These are phyloP conservation scores for Ormyrus pomaceus DNA, from an alignment of 2,888 invertebrate genomes.

Conservation along the genomic window DNA sequence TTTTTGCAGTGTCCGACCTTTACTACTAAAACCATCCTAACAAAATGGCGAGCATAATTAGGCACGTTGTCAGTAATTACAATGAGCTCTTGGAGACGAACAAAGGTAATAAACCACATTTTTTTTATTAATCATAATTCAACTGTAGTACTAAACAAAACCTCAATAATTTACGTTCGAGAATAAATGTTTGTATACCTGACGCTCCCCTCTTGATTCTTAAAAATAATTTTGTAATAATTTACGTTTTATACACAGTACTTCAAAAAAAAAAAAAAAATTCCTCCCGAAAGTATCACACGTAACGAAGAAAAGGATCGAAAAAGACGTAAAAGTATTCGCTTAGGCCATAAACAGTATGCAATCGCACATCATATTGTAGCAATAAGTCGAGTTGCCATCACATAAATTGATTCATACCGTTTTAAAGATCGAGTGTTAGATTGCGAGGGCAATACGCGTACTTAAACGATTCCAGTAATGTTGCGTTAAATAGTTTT, in stretches of 20 bases:
- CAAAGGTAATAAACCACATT: constrained; percentile 74
- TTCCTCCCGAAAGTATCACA: constrained; percentile 29
- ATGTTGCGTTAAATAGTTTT: too few species aligned
- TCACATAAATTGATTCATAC: too few species aligned
- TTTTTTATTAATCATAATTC: background rate
- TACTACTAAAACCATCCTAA: background rate
- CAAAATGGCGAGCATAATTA: constrained; percentile 76
- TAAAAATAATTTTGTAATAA: too few species aligned
- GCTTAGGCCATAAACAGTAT: too few species aligned
- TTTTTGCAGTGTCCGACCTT: background rate
- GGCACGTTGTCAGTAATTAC: constrained; percentile 77
- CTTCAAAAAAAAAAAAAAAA: background rate
- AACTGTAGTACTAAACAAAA: background rate
- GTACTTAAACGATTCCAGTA: too few species aligned
- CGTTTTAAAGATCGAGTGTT: too few species aligned
- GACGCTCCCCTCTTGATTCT: too few species aligned
- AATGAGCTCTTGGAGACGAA: constrained; percentile 76
- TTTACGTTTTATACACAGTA: background rate
- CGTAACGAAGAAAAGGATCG: background rate
- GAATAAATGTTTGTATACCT: too few species aligned
- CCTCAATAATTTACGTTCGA: background rate
- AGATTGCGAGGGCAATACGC: too few species aligned
- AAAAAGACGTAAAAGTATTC: too few species aligned
- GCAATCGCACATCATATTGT: too few species aligned
- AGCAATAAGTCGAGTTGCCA: too few species aligned